Evolutionary conservation across 1,140 invertebrate genomes (phyloP), one percentile per base, ranked within the genome.

Genomic region (Cydia splendana): DNA sequence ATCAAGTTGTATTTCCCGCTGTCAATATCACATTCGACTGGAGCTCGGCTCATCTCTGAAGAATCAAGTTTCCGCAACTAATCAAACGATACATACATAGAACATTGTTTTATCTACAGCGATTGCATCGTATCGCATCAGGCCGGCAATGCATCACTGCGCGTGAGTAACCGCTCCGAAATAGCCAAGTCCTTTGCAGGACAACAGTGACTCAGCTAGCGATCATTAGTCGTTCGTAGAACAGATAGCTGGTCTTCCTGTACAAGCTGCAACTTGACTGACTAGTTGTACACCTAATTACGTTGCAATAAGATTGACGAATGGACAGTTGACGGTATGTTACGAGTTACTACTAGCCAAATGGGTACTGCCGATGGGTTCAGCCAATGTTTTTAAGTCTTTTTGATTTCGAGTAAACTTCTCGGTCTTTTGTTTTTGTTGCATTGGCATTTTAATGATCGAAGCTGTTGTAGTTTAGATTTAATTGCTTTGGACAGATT

Each of bases 131-230:
- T n/a, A 24, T n/a, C 20, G 57, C 57, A 62, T 24, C 57, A 24
- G 20, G 18, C 20, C 18, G 57, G 57, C 57, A 62, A 62, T 24
- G 20, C 57, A 62, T 62, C 20, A 62, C 20, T 24, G 57, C 6
- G 3, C 20, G 20, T 62, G 57, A 62, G 57, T 62, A 62, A 62
- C 57, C 18, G 20, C 18, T 62, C 20, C 6, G 57, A 62, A 62
- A 62, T 62, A 62, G 57, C 57, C 57, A 24, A 62, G 57, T 62
- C 57, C 57, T 62, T 20, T 62, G 57, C 57, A 62, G 57, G 57
- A 62, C 57, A 20, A 62, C 20, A 62, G 57, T 62, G 57, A 62
- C 57, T 62, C 57, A 62, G 18, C 57, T 62, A 62, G 18, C 51
- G 15, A 62, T 24, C 57, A 62, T 62, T 62, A 24, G 57, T 62